Evolutionary conservation across 2,888 invertebrate genomes (phyloP).

Genomic region (Sesia apiformis): DNA sequence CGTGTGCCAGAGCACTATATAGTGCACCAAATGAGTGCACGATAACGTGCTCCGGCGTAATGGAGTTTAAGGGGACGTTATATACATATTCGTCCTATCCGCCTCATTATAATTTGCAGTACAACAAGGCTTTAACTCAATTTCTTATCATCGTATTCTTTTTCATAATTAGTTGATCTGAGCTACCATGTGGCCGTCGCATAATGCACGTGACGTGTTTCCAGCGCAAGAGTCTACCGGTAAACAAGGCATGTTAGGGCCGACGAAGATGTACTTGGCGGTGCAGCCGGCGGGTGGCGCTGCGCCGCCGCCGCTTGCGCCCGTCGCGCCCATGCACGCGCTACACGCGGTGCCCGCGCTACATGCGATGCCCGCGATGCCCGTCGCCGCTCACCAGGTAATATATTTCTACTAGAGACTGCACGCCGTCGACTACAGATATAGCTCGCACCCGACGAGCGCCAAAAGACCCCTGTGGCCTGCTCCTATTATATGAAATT

Average conservation of each 20-base stretch:
- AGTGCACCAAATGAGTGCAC: too few relatives aligned
- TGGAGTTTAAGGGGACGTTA: too few relatives aligned
- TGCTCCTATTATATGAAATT: too few relatives aligned
- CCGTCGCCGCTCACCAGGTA: conserved; percentile 64
- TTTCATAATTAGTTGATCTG: too few relatives aligned
- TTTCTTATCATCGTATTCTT: too few relatives aligned
- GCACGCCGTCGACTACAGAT: not conserved
- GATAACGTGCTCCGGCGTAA: too few relatives aligned
- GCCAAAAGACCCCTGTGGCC: too few relatives aligned
- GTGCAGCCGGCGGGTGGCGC: conserved; percentile 80
- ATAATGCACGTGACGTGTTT: conserved; percentile 12
- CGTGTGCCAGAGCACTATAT: too few relatives aligned
- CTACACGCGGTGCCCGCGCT: conserved; percentile 34
- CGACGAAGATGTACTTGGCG: conserved; percentile 89
- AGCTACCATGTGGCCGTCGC: not conserved
- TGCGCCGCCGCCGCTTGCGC: conserved; percentile 46
- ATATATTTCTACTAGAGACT: conserved; percentile 56
- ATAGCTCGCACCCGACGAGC: not conserved
- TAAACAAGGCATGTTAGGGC: conserved; percentile 88
- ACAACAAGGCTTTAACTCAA: too few relatives aligned
- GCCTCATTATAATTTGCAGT: too few relatives aligned
- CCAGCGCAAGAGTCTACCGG: conserved; percentile 90
- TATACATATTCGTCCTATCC: too few relatives aligned
- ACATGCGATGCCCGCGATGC: conserved; percentile 36
- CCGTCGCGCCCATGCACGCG: conserved; percentile 19